Conservation (phyloP, 1,140 invertebrate species). For the Anastrepha obliqua region DNA sequence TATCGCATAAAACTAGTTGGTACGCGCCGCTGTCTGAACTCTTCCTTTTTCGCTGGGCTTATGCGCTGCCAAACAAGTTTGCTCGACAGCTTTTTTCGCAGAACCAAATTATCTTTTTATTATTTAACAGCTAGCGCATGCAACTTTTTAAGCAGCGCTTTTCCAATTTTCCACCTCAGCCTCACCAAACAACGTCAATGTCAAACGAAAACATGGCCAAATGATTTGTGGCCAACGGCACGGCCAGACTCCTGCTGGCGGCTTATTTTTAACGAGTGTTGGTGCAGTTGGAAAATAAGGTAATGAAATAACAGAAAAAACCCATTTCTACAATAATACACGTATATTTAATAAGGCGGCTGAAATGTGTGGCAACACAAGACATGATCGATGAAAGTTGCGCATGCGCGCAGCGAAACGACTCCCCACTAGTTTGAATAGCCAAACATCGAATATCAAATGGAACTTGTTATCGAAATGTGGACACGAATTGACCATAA, state of each 20-base stretch:
- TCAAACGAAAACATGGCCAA: neutral
- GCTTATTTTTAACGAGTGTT: neutral
- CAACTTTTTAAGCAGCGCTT: neutral
- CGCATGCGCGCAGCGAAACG: neutral
- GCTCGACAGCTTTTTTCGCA: neutral
- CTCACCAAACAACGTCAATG: neutral
- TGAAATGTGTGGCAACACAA: neutral
- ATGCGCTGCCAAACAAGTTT: neutral
- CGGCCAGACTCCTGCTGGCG: neutral
- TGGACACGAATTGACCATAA: conserved; percentile 26
- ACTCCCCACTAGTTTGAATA: neutral
- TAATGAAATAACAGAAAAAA: neutral
- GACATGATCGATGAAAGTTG: neutral
- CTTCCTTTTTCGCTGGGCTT: conserved; percentile 19
- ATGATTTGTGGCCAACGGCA: neutral
- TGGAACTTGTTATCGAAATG: conserved; percentile 7
- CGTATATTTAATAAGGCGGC: neutral
- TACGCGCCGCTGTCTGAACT: neutral
- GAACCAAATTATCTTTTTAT: conserved; percentile 16
- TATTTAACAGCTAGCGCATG: conserved; percentile 37
- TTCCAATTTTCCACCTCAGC: neutral
- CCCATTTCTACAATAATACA: neutral
- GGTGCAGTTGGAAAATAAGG: neutral
- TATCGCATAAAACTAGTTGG: neutral
- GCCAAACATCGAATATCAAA: neutral